Percentiles rank a stretch among this genome's conserved stretches.
Evolutionary conservation across 2,888 invertebrate genomes (phyloP).

Genomic region (Odontocerum albicorne): DNA sequence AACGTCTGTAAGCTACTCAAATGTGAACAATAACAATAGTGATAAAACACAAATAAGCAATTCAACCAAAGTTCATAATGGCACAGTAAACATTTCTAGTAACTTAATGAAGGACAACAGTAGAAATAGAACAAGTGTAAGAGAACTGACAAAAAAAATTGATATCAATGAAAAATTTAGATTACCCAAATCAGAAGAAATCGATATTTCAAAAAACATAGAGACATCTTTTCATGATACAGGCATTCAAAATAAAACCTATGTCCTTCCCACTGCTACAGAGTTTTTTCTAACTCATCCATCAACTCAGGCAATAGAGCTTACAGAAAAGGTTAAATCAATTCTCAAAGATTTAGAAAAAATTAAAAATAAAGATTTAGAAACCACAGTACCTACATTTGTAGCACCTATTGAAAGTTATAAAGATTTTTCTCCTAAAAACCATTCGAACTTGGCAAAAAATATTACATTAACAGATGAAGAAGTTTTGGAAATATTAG

Average conservation of each 20-base stretch:
- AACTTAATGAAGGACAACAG: background rate
- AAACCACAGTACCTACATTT: slow-evolving; percentile 21
- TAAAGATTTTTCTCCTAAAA: slow-evolving; percentile 17
- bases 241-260: slow-evolving; percentile 19
- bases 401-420: slow-evolving; percentile 24
- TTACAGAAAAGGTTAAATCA: slow-evolving; percentile 30
- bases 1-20: slow-evolving; percentile 44
- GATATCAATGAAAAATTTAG: slow-evolving; percentile 36
- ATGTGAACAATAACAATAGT: background rate
- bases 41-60: slow-evolving; percentile 6
- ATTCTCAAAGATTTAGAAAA: slow-evolving; percentile 27
- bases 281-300: slow-evolving; percentile 35
- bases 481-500: slow-evolving; percentile 24
- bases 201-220: slow-evolving; percentile 13
- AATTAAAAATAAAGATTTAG: slow-evolving; percentile 2
- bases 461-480: slow-evolving; percentile 17
- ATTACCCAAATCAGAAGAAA: slow-evolving; percentile 33
- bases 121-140: slow-evolving; percentile 4
- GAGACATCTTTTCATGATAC: slow-evolving; percentile 6
- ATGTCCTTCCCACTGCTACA: slow-evolving; percentile 32
- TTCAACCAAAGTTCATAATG: background rate
- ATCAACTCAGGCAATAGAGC: slow-evolving; percentile 33
- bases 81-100: background rate
- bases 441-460: background rate
- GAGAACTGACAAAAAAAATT: slow-evolving; percentile 29